Evolutionary conservation across 2,888 invertebrate genomes (phyloP).

Genomic region (Oasisia sp.): DNA sequence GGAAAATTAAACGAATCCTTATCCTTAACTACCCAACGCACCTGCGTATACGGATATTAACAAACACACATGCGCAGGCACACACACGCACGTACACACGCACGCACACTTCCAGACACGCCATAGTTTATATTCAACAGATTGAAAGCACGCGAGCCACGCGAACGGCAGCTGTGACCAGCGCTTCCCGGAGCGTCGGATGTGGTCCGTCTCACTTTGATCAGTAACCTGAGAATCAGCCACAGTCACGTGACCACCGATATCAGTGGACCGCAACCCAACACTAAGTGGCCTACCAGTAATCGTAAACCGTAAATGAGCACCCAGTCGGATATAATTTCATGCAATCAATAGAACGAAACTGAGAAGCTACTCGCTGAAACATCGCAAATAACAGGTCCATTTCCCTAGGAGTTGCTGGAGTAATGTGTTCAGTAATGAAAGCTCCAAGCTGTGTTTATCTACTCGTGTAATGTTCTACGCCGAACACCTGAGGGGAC

Average conservation of each 20-base stretch:
- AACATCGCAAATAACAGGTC: background rate
- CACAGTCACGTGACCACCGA: background rate
- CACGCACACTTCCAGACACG: background rate
- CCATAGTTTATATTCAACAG: background rate
- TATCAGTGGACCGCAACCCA: background rate
- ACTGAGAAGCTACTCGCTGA: background rate
- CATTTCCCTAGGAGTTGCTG: background rate
- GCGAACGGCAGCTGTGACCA: background rate
- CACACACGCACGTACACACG: background rate
- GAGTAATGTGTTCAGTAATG: background rate
- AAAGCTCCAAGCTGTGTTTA: background rate
- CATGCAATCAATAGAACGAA: background rate
- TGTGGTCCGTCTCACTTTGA: background rate
- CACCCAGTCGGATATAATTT: background rate
- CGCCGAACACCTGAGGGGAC: background rate
- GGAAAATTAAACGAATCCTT: too few relatives aligned
- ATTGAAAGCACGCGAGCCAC: background rate
- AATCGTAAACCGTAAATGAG: background rate
- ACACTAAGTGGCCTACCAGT: background rate
- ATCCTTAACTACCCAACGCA: too few relatives aligned
- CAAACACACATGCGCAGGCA: too few relatives aligned
- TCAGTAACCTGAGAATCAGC: background rate
- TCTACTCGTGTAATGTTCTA: background rate
- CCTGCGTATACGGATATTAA: too few relatives aligned
- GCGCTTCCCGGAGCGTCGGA: background rate